These are phyloP conservation scores for Hippocampus abdominalis DNA, from an alignment of 2,113 vertebrate species.

Conservation along the genomic window DNA sequence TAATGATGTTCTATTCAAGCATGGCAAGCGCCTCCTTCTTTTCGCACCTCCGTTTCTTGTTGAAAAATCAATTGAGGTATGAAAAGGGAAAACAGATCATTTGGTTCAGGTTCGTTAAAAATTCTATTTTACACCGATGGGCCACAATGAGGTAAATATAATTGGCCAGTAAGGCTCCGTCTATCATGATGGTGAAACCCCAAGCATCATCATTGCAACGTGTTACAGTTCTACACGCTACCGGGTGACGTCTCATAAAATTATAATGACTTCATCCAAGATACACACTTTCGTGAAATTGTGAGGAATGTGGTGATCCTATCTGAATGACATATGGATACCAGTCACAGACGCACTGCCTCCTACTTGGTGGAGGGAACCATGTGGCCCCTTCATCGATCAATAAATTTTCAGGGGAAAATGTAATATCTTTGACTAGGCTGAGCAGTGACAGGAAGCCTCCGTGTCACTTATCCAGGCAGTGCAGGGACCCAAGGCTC, in stretches of 20 bases:
- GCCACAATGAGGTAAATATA: background rate
- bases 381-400: background rate
- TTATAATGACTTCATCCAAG: too few species aligned
- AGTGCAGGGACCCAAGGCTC: constrained; percentile 60
- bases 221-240: too few species aligned
- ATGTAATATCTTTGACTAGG: constrained; percentile 6
- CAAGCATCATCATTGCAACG: too few species aligned
- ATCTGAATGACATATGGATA: background rate
- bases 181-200: too few species aligned
- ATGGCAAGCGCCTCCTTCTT: constrained; percentile 8
- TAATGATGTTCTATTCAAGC: constrained; percentile 29
- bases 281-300: background rate
- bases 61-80: constrained; percentile 25
- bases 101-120: constrained; percentile 20
- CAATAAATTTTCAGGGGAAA: constrained; percentile 6
- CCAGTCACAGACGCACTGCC: background rate
- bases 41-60: constrained; percentile 6
- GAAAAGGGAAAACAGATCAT: constrained; percentile 25
- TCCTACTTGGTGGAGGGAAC: background rate
- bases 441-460: constrained; percentile 8
- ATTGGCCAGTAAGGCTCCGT: background rate
- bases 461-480: constrained; percentile 54
- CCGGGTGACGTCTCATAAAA: too few species aligned
- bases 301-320: background rate
- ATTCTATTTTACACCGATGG: background rate